These are phyloP conservation scores for Mastomys natalensis DNA, from an alignment of 2,113 vertebrate genomes.

Conservation along the genomic window DNA sequence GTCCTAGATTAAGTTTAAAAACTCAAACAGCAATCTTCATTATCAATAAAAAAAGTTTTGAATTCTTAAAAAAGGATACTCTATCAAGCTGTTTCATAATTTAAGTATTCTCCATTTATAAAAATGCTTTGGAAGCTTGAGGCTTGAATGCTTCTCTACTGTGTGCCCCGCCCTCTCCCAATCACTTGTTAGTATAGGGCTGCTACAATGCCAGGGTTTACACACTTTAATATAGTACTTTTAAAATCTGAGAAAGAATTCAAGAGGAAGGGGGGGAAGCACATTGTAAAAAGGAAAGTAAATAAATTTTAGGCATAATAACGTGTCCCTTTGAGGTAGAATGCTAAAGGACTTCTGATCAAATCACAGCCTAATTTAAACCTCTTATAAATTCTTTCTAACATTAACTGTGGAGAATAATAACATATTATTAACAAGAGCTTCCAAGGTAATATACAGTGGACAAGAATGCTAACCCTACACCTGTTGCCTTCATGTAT, in stretches of 20 bases:
- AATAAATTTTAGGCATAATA: constrained; percentile 83
- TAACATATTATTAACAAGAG: constrained; percentile 84
- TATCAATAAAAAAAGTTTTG: constrained; percentile 86
- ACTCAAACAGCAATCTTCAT: constrained; percentile 86
- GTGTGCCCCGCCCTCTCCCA: constrained; percentile 82
- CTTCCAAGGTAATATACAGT: constrained; percentile 85
- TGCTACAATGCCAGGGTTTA: constrained; percentile 83
- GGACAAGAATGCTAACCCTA: constrained; percentile 84
- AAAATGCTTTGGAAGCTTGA: constrained; percentile 90
- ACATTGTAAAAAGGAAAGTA: constrained; percentile 82
- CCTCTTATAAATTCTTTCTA: constrained; percentile 83
- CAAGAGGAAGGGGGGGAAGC: constrained; percentile 56
- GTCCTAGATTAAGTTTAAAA: constrained; percentile 86
- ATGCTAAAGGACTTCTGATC: constrained; percentile 85
- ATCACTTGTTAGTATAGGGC: constrained; percentile 80
- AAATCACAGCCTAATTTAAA: constrained; percentile 82
- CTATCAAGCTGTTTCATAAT: constrained; percentile 86
- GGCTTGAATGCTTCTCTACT: constrained; percentile 82
- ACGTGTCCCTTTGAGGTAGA: constrained; percentile 88
- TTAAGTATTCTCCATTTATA: constrained; percentile 89
- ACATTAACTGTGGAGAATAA: constrained; percentile 81
- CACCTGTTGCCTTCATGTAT: constrained; percentile 84
- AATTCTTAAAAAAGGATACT: constrained; percentile 88
- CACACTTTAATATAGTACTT: constrained; percentile 81
- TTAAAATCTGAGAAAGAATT: constrained; percentile 76